Base-by-base conservation (phyloP, 2,113 vertebrate genomes). In the Heterocephalus glaber region DNA sequence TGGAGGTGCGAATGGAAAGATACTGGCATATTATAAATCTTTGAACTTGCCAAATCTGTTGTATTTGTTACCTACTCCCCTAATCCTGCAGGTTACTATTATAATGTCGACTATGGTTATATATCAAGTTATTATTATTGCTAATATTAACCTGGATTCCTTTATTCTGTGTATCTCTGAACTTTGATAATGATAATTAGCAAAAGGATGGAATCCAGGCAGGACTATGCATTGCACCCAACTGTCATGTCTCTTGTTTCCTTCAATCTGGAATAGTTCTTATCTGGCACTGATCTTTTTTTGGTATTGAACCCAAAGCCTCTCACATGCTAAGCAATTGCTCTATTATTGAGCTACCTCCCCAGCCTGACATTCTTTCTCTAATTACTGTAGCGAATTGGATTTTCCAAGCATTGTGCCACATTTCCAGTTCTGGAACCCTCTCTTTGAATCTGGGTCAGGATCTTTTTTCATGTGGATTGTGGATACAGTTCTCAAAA, bases 391-490 rank as follows among this genome's bases (percentile, higher is more conserved):
- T 47, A 24, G 52, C 38, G 3, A 74, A 41, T 74, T 74, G 24
- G 30, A 63, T 93, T 90, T 93, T 82, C 33, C 66, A 83, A 88
- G 35, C 22, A 79, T 52, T 33, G 30, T 14, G n/a, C 7, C 41
- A 66, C 28, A 54, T 47, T 94, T 96, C 65, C 49, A 80, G 72
- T 89, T 95, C 49, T 44, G 84, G 56, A 89, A 79, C 11, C 12
- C 33, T 60, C 49, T 90, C 41, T 28, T 49, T 49, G 41, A 86
- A 54, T 54, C 63, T 76, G 72, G 24, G 41, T 76, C 72, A 76
- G 72, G 24, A 49, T 49, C 72, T 76, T 76, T 68, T 76, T 49
- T 76, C 44, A 76, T 47, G 72, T 30, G 44, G 30, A 76, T 30
- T 76, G 12, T 44, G 10, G 44, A 26, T 74, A 28, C 5, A 44